Evolutionary conservation across 2,797 vertebrate genomes (phyloP).

Genomic region (Myripristis murdjan): DNA sequence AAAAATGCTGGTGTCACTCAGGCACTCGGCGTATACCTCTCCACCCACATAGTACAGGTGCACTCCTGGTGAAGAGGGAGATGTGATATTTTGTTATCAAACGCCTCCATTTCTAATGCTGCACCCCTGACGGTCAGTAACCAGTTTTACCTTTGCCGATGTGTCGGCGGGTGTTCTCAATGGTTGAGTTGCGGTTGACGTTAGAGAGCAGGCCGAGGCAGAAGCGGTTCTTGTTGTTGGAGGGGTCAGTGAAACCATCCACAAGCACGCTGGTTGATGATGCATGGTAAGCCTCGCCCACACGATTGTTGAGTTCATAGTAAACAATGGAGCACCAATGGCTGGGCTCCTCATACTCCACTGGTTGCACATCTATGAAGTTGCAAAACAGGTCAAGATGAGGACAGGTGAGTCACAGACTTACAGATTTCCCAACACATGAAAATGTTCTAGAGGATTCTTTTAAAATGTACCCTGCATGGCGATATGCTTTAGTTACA

Average conservation of each 20-base stretch:
- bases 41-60: slow-evolving; percentile 94
- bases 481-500: neutral
- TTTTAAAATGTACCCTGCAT: neutral
- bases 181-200: slow-evolving; percentile 97
- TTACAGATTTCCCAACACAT: slow-evolving; percentile 3
- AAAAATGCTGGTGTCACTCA: slow-evolving; percentile 95
- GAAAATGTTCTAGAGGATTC: neutral
- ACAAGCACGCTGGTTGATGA: slow-evolving; percentile 96
- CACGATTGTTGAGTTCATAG: slow-evolving; percentile 96
- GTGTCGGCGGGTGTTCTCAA: slow-evolving; percentile 96
- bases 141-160: slow-evolving; percentile 93
- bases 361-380: slow-evolving; percentile 93
- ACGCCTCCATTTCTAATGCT: too few relatives aligned
- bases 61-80: slow-evolving; percentile 83
- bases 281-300: slow-evolving; percentile 96
- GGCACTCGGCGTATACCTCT: slow-evolving; percentile 93
- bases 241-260: slow-evolving; percentile 97
- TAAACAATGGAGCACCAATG: slow-evolving; percentile 99
- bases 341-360: slow-evolving; percentile 96
- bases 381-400: slow-evolving; percentile 7
- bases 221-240: slow-evolving; percentile 98
- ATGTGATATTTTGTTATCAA: too few relatives aligned
- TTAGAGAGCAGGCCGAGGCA: slow-evolving; percentile 97
- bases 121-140: too few relatives aligned
- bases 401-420: slow-evolving; percentile 14